Evolutionary conservation across 2,888 invertebrate species (phyloP).

Genomic region (Drosophila cognata): DNA sequence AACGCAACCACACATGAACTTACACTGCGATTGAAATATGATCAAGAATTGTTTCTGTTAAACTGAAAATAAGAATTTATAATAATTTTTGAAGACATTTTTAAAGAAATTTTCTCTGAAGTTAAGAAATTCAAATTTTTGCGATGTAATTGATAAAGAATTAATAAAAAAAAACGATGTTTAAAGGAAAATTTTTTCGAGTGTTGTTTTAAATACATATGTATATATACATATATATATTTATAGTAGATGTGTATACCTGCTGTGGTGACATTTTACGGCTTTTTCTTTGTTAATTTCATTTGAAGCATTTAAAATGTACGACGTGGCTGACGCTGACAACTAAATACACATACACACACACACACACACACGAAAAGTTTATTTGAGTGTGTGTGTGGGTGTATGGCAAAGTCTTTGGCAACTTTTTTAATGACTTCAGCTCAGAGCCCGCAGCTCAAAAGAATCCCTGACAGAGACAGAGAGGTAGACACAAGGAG

Average conservation of each 20-base stretch:
- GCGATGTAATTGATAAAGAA: no score
- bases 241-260: conserved; percentile 53
- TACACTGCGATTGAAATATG: conserved; percentile 1
- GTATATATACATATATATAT: conserved; percentile 1
- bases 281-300: conserved; percentile 79
- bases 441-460: conserved; percentile 50
- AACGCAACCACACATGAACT: conserved; percentile 9
- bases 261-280: conserved; percentile 79
- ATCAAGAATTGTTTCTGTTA: neutral
- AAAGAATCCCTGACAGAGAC: neutral
- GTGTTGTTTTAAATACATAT: conserved; percentile 3
- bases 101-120: neutral
- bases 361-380: conserved; percentile 36
- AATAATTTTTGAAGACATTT: neutral
- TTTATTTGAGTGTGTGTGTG: conserved; percentile 32
- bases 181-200: accelerated
- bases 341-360: conserved; percentile 63
- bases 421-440: conserved; percentile 78
- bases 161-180: neutral
- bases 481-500: neutral
- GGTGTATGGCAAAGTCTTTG: conserved; percentile 62
- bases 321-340: conserved; percentile 72
- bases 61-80: neutral
- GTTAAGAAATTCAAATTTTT: no score
- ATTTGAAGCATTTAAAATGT: conserved; percentile 79